Base-by-base conservation (phyloP, 2,113 vertebrate genomes). In the Syngnathus floridae region DNA sequence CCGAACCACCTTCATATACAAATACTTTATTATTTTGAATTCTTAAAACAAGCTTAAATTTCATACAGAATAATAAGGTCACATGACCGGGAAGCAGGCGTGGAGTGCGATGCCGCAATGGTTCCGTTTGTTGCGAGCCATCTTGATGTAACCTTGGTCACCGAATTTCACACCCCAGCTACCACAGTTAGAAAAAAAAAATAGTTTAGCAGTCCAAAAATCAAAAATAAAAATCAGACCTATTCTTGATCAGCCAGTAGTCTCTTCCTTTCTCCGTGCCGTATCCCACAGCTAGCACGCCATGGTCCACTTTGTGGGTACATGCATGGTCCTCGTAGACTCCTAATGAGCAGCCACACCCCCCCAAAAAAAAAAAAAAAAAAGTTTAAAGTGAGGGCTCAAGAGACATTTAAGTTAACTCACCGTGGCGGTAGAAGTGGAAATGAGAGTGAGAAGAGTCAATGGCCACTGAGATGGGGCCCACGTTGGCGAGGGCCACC, bases 161-260 rank as follows among this genome's bases (percentile, higher is more conserved):
- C 90, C 89, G 2, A 73, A 91, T 0, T 6, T 14, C 4, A 22
- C 21, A 3, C 90, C 85, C 85, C 87, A 91, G 70, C 89, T 90
- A 37, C 4, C 79, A 4, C 0, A 67, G 37, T 38, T 48, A 52
- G 1, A 31, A 31, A 31, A 31, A 31, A 48, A 13, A 0, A 45
- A 13, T 2, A 45, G 4, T 45, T 22, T 17, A 31, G 26, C 3
- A 0, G 26, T 31, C 26, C 26, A 43, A 14, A 37, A 26, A 22
- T 14, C 5, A 61, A 2, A 19, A 14, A 36, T 17, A 19, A 43
- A 7, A 54, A 31, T 35, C 22, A 7, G 76, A 93, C 93, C 94
- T 94, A 88, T 95, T 95, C 75, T 96, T 95, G 73, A 95, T 77
- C 3, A 95, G 89, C 94, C 94, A 95, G 12, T 83, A 95, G 2